Evolutionary conservation across 1,140 invertebrate genomes (phyloP), one percentile per base, ranked within the genome.

Genomic region (Monomorium pharaonis): DNA sequence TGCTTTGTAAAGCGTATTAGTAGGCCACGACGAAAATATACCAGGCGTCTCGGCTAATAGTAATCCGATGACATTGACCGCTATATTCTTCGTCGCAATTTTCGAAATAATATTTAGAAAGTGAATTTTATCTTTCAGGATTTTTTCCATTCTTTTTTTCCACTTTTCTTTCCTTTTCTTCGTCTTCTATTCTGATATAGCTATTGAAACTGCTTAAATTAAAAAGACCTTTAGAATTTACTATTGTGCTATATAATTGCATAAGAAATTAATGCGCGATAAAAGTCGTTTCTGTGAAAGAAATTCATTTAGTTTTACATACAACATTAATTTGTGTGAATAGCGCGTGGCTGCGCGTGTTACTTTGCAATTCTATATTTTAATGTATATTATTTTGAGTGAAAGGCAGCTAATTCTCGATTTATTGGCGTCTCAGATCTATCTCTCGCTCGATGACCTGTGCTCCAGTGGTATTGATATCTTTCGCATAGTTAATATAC

Each of bases 1-100:
- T 62, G 86, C 85, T 88, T 90, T 56, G 69, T 81, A 58, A 83
- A 90, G 87, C 91, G 86, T 88, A 92, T 92, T 91, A 92, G 87
- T 91, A 89, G 86, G 88, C 86, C 91, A 90, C 81, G 86, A 91
- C 86, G 62, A 91, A 92, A 93, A 92, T 92, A 92, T 92, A 91
- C 85, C 90, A 63, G 51, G 62, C 87, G 47, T 70, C 24, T 65
- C 87, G 84, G 63, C 75, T 87, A 91, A 91, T 86, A 90, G 85
- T 49, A 86, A 75, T 70, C 63, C 86, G 56, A 77, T 60, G 91
- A 83, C 91, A 92, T 92, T 92, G 92, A 93, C 90, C 91, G 91
- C 84, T 56, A 84, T 83, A 63, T 72, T 77, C 16, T 37, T 80
- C 51, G 18, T 76, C 16, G 10, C 62, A 56, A 21, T 77, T 65